Conservation (phyloP, 2,113 vertebrate species). For the Ptilorrhoa leucosticta region DNA sequence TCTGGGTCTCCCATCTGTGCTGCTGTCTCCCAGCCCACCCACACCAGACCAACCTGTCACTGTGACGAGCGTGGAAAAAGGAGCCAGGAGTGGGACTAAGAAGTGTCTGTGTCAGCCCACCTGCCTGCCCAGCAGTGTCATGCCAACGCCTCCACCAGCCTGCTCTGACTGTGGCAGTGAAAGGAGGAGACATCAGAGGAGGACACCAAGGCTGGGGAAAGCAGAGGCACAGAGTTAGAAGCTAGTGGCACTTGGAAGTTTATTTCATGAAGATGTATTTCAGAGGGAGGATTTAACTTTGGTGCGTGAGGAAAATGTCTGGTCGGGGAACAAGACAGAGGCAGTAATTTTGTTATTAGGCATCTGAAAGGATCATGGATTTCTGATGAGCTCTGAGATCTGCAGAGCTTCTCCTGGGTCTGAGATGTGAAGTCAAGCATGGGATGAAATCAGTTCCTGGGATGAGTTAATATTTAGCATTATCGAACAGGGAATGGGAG, state of each 20-base stretch:
- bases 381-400: not conserved
- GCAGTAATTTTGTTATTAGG: not conserved
- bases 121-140: fast-evolving
- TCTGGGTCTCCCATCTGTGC: not conserved
- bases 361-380: not conserved
- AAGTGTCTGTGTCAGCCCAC: not conserved
- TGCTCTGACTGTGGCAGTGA: not conserved
- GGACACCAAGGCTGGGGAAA: not conserved
- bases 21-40: not conserved
- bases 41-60: not conserved
- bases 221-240: not conserved
- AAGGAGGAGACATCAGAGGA: not conserved
- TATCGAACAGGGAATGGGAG: fast-evolving
- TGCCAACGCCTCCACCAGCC: not conserved
- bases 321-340: not conserved
- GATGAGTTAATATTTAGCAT: not conserved
- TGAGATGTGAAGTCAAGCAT: not conserved
- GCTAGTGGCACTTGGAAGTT: not conserved
- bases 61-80: fast-evolving
- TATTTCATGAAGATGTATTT: not conserved
- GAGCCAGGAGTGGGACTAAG: not conserved
- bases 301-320: not conserved
- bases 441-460: not conserved
- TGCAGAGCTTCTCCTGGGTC: not conserved
- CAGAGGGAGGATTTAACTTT: not conserved